phyloP scores from a whole-genome alignment of 2,113 vertebrate genomes.

The Sylvilagus bachmani region DNA sequence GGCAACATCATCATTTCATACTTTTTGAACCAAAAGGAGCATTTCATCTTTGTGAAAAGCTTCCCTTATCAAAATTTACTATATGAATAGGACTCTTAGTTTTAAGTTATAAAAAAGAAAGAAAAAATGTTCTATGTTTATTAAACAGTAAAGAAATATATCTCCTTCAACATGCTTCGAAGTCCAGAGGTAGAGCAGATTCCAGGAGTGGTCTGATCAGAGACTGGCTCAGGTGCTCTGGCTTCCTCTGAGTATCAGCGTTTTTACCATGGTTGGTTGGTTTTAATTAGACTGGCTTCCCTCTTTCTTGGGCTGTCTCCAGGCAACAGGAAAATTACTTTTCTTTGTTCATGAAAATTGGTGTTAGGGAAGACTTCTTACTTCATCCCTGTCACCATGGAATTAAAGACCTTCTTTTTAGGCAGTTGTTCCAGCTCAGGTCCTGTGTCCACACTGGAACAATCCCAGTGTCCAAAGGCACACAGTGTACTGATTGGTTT shows the following conservation, averaged over 20 bases:
- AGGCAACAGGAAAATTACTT: background rate
- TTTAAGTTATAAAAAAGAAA: background rate
- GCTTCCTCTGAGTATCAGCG: background rate
- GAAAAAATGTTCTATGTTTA: background rate
- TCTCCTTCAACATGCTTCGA: background rate
- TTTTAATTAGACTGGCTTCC: background rate
- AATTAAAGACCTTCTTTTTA: background rate
- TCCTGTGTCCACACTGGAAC: background rate
- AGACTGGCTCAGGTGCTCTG: background rate
- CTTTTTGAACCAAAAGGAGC: conserved; percentile 7
- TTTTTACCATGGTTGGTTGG: background rate
- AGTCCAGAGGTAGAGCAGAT: background rate
- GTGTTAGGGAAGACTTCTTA: background rate
- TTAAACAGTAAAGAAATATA: background rate
- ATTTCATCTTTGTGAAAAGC: conserved; percentile 3
- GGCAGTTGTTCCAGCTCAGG: background rate
- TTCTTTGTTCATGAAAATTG: background rate
- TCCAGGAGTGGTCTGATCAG: background rate
- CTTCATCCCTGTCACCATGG: background rate
- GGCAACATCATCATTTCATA: background rate
- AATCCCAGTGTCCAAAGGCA: background rate
- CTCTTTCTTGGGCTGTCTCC: background rate
- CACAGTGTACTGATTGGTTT: background rate
- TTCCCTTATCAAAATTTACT: background rate
- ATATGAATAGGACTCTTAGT: background rate